Percentiles rank a stretch among this genome's conserved stretches.
Evolutionary conservation across 1,140 invertebrate genomes (phyloP).

Genomic region (Heliconius congener): DNA sequence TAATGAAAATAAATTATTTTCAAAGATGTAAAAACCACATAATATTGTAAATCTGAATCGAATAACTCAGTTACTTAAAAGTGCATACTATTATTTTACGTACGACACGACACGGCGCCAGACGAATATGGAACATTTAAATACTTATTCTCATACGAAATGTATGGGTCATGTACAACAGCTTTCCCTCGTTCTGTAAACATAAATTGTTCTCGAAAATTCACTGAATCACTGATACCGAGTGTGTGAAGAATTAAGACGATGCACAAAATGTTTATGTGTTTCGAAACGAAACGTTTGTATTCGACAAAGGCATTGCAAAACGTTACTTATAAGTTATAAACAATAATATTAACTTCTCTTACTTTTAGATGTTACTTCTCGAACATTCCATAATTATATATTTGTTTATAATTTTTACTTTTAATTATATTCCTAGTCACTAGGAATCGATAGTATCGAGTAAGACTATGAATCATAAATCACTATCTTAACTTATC

Average conservation of each 20-base stretch:
- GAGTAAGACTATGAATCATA: too few species aligned
- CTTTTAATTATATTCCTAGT: too few species aligned
- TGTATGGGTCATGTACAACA: slow-evolving; percentile 11
- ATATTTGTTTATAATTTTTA: too few species aligned
- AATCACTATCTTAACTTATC: too few species aligned
- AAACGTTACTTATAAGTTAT: background rate
- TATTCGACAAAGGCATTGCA: background rate
- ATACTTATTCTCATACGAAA: slow-evolving; percentile 24
- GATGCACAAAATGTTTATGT: background rate
- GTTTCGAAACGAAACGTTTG: background rate
- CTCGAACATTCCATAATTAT: background rate
- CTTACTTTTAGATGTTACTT: background rate
- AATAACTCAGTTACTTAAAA: slow-evolving; percentile 1
- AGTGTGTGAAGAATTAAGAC: slow-evolving; percentile 5
- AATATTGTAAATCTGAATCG: background rate
- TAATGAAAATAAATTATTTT: too few species aligned
- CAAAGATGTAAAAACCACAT: background rate
- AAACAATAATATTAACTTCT: background rate
- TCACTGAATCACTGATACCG: slow-evolving; percentile 20
- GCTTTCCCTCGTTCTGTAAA: slow-evolving; percentile 29
- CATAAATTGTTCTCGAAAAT: slow-evolving; percentile 21
- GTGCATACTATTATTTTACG: background rate
- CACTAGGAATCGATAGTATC: too few species aligned
- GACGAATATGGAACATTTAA: slow-evolving; percentile 21
- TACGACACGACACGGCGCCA: slow-evolving; percentile 20